phyloP scores from a whole-genome alignment of 2,797 vertebrate genomes.

The Sardinella longiceps region DNA sequence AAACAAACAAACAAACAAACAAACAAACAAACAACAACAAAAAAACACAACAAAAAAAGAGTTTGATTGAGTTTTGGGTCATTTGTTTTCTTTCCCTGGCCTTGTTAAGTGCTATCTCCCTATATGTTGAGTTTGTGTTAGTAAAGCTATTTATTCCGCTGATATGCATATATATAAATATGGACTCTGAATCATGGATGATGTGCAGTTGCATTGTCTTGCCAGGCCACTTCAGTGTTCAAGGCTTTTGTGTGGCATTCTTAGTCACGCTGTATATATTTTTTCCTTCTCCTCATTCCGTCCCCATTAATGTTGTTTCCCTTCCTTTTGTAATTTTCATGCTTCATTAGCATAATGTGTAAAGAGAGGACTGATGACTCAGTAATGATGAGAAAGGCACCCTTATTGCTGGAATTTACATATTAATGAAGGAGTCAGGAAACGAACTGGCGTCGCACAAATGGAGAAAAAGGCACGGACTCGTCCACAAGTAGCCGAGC shows the following conservation, averaged over 20 bases:
- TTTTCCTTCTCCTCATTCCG: conserved; percentile 31
- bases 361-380: conserved; percentile 75
- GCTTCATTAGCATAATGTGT: conserved; percentile 76
- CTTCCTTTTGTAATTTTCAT: conserved; percentile 73
- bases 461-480: conserved; percentile 42
- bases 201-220: not conserved
- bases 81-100: not conserved
- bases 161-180: not conserved
- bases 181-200: not conserved
- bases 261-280: not conserved
- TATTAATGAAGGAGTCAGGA: conserved; percentile 73
- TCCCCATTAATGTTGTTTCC: conserved; percentile 62
- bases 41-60: too few relatives aligned
- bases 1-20: too few relatives aligned
- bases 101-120: not conserved
- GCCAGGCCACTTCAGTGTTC: not conserved
- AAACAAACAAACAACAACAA: too few relatives aligned
- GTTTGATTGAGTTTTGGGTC: not conserved
- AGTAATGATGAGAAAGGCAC: conserved; percentile 73
- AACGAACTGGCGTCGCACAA: conserved; percentile 23
- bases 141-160: not conserved
- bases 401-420: conserved; percentile 73
- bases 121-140: not conserved
- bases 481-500: conserved; percentile 49
- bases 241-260: not conserved